Base-by-base conservation (phyloP, 2,113 vertebrate genomes). In the Suncus etruscus region DNA sequence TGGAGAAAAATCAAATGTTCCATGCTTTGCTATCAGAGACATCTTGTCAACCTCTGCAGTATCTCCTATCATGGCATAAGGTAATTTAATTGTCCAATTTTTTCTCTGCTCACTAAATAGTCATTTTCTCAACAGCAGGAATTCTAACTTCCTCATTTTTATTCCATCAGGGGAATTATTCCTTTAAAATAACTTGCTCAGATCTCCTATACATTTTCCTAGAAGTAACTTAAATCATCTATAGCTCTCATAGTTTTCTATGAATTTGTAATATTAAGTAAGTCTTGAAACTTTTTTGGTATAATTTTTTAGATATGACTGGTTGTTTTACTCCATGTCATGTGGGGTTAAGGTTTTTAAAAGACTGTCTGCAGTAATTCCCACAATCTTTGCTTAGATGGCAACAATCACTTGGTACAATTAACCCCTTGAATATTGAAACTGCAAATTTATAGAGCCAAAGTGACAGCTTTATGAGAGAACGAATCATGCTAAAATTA, bases 381-480 rank as follows among this genome's bases (percentile, higher is more conserved):
- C 54, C 47, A 68, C 8, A 20, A 86, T 63, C 32, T 85, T 83
- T 66, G 74, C 75, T 91, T 89, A 91, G 54, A 32, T 90, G 85
- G 79, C 73, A 47, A 85, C 50, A 80, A 58, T 83, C 72, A 50
- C 68, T 83, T 77, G 15, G 45, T 83, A 89, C 68, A 94, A 95
- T 94, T 95, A 96, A 95, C 92, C 82, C 85, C 79, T 92, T 94
- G 82, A 91, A 90, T 94, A 92, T 90, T 77, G 85, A 94, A 95
- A 94, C 87, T 73, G 58, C 89, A 95, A 77, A 94, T 92, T 94
- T 91, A 92, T 86, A 47, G 50, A 77, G 87, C 75, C 86, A 22
- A 86, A 86, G 50, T 88, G 95, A 92, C 91, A 95, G 68, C 27
- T 95, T 96, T 93, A 94, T 80, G 63, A 89, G 87, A 45, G 0